These are phyloP conservation scores for Amblyraja radiata DNA, from an alignment of 2,797 vertebrate species.

Conservation along the genomic window DNA sequence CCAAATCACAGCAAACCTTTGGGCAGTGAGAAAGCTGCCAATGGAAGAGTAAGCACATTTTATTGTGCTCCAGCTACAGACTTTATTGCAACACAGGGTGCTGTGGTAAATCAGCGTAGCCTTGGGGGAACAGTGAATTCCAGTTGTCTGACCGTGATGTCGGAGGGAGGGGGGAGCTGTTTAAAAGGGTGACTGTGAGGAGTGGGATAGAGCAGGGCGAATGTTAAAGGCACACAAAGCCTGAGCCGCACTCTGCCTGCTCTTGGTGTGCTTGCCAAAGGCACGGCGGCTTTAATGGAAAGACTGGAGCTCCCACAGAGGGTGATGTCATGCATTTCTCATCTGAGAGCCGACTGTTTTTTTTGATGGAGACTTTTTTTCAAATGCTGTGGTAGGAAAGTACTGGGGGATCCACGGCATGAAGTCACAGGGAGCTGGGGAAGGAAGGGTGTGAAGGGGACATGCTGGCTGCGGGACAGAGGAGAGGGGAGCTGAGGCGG, in stretches of 20 bases:
- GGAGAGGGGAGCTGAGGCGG: neutral
- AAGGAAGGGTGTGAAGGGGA: neutral
- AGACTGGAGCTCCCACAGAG: neutral
- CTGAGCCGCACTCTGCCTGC: neutral
- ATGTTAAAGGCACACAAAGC: neutral
- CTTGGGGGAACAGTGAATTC: neutral
- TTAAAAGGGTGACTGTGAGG: neutral
- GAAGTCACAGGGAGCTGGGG: neutral
- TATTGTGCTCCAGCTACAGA: neutral
- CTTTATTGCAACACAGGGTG: neutral
- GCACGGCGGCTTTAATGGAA: constrained; percentile 30
- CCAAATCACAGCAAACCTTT: neutral
- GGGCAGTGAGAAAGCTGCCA: neutral
- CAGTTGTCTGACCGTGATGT: too few relatives aligned
- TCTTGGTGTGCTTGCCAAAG: neutral
- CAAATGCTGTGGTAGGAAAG: constrained; percentile 10
- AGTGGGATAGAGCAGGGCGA: neutral
- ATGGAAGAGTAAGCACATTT: neutral
- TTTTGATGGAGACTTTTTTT: constrained; percentile 8
- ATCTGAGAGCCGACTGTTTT: constrained; percentile 20
- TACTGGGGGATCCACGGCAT: constrained; percentile 15
- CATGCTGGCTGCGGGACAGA: neutral
- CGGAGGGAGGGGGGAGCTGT: too few relatives aligned
- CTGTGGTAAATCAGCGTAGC: neutral
- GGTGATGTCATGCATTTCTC: constrained; percentile 31